Conservation (phyloP, 2,113 vertebrate genomes). For the Siphamia tubifer region DNA sequence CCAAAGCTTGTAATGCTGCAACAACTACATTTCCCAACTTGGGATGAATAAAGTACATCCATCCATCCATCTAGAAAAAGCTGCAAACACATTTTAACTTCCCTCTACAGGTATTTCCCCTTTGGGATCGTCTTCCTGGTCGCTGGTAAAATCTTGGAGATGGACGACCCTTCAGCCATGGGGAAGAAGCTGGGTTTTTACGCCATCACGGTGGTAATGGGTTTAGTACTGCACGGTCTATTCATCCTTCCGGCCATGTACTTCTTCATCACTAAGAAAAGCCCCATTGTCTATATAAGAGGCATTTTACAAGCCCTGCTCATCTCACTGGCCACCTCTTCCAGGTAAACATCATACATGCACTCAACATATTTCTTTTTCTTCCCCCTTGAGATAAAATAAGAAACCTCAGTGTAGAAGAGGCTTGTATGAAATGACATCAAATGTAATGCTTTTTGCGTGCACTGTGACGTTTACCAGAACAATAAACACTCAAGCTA, state of each 20-base stretch:
- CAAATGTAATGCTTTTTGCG: no score
- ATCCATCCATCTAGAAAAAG: not conserved
- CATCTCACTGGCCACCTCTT: slow-evolving; percentile 95
- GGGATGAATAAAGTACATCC: no score
- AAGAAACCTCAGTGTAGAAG: no score
- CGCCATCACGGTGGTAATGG: slow-evolving; percentile 92
- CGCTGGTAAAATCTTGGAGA: slow-evolving; percentile 97
- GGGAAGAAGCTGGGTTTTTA: slow-evolving; percentile 97
- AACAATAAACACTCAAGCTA: no score
- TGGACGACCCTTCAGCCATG: slow-evolving; percentile 94
- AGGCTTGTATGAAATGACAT: no score
- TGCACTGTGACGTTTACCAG: no score
- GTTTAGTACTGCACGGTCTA: slow-evolving; percentile 91
- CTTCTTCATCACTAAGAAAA: slow-evolving; percentile 97
- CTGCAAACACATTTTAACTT: not conserved
- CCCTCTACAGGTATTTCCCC: slow-evolving; percentile 90
- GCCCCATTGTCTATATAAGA: slow-evolving; percentile 96
- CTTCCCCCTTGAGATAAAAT: not conserved
- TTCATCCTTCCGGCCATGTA: slow-evolving; percentile 95
- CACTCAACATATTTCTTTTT: not conserved
- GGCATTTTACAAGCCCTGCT: slow-evolving; percentile 96
- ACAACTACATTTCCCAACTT: no score
- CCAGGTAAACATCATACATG: slow-evolving; percentile 82
- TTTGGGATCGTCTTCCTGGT: slow-evolving; percentile 98
- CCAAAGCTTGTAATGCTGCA: no score